Conservation (phyloP, 1,140 invertebrate genomes). For the Onthophagus taurus region DNA sequence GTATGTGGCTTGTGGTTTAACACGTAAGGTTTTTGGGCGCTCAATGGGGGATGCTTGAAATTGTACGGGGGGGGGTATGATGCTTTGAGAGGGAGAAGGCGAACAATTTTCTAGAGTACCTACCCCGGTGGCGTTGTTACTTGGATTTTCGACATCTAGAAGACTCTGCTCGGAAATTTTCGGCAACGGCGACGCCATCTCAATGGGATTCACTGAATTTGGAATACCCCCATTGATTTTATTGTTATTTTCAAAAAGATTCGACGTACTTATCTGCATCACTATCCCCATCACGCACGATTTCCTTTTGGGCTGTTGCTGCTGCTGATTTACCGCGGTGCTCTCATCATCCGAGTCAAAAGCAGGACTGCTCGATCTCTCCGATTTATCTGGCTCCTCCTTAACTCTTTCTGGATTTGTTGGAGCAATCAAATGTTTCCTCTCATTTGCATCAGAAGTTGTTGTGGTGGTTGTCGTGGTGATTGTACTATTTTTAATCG, state of each 20-base stretch:
- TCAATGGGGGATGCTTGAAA: conserved; percentile 36
- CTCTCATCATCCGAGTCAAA: conserved; percentile 94
- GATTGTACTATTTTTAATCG: conserved; percentile 47
- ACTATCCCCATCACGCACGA: conserved; percentile 55
- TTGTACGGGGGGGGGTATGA: conserved; percentile 46
- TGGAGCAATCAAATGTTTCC: conserved; percentile 28
- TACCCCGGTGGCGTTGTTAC: conserved; percentile 26
- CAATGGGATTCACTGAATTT: conserved; percentile 37
- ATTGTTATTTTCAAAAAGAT: conserved; percentile 46
- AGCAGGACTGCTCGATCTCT: conserved; percentile 87
- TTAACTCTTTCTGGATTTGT: conserved; percentile 18
- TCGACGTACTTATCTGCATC: conserved; percentile 47
- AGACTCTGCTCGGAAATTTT: conserved; percentile 57
- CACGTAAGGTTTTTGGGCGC: conserved; percentile 46
- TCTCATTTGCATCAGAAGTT: conserved; percentile 27
- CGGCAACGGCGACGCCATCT: conserved; percentile 43
- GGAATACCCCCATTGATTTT: conserved; percentile 47
- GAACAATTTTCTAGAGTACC: conserved; percentile 21
- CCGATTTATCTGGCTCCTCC: conserved; percentile 69
- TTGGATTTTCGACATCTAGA: conserved; percentile 48
- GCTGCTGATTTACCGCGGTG: conserved; percentile 32
- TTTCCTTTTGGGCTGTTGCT: conserved; percentile 36
- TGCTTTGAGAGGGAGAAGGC: conserved; percentile 33
- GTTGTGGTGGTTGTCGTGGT: conserved; percentile 48
- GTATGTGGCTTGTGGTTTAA: conserved; percentile 50